These are phyloP conservation scores for Corythaixoides concolor DNA, from an alignment of 2,113 vertebrate species.

Conservation along the genomic window DNA sequence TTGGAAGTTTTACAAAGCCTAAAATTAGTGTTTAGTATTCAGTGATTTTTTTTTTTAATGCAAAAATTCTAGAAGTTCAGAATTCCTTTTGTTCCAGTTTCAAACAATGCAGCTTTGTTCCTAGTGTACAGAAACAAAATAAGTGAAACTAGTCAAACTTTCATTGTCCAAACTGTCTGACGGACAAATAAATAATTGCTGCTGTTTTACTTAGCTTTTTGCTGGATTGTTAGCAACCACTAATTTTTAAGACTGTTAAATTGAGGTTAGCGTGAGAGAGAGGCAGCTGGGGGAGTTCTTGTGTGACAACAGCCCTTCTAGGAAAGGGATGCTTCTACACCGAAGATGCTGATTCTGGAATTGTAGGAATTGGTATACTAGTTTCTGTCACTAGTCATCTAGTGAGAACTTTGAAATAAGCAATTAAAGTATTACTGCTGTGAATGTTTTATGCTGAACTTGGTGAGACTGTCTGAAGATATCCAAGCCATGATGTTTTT, in stretches of 20 bases:
- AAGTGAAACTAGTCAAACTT: conserved; percentile 55
- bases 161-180: not conserved
- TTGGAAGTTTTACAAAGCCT: not conserved
- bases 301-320: not conserved
- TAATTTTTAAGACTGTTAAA: not conserved
- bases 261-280: not conserved
- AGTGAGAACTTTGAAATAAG: not conserved
- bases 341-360: not conserved
- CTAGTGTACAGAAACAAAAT: conserved; percentile 30
- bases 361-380: not conserved
- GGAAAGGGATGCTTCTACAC: not conserved
- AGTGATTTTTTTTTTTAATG: conserved; percentile 15
- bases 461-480: not conserved
- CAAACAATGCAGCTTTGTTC: conserved; percentile 49
- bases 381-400: not conserved
- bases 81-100: conserved; percentile 42
- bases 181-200: not conserved
- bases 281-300: not conserved
- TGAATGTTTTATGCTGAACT: not conserved
- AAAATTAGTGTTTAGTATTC: conserved; percentile 11
- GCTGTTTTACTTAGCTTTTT: not conserved
- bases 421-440: not conserved
- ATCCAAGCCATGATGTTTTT: rapidly evolving
- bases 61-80: conserved; percentile 49
- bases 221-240: not conserved